A percentile compares a stretch with the other conserved stretches of the same genome.
Conservation (phyloP, 1,140 invertebrate genomes). For the Zaprionus nigranus region DNA sequence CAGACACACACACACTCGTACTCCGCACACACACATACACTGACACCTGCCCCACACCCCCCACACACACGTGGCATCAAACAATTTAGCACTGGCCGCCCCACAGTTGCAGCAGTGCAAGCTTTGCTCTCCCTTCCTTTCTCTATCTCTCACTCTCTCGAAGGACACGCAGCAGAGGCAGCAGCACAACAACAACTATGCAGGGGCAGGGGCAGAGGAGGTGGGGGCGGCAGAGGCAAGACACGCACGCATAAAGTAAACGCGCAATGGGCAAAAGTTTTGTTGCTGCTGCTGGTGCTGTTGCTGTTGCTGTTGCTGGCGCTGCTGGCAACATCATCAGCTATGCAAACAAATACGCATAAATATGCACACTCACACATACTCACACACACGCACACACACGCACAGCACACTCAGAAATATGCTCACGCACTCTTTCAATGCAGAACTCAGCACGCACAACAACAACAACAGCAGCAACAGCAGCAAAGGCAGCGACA, state of each 20-base stretch:
- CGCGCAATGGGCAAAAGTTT: constrained; percentile 5
- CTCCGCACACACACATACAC: constrained; percentile 14
- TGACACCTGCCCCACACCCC: background rate
- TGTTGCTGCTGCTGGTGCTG: constrained; percentile 4
- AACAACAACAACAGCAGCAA: constrained; percentile 13
- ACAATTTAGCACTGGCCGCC: constrained; percentile 75
- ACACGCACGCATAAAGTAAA: constrained; percentile 62
- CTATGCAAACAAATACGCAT: constrained; percentile 82
- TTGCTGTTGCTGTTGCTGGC: constrained; percentile 57
- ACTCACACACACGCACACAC: constrained; percentile 49
- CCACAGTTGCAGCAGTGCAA: constrained; percentile 67
- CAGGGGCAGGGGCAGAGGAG: too few species aligned
- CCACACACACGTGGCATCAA: constrained; percentile 56
- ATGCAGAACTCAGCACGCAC: constrained; percentile 63
- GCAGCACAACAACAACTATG: constrained; percentile 40
- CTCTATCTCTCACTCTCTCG: constrained; percentile 18
- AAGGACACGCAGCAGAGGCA: constrained; percentile 26
- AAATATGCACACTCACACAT: constrained; percentile 74
- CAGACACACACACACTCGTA: constrained; percentile 27
- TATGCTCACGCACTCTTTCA: constrained; percentile 45
- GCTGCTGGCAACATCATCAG: constrained; percentile 63
- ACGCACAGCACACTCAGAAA: constrained; percentile 41
- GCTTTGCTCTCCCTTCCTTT: constrained; percentile 9
- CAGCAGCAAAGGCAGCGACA: constrained; percentile 17
- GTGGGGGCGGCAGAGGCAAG: background rate